Base-by-base conservation (phyloP, 2,113 vertebrate genomes). In the Myotis yumanensis region DNA sequence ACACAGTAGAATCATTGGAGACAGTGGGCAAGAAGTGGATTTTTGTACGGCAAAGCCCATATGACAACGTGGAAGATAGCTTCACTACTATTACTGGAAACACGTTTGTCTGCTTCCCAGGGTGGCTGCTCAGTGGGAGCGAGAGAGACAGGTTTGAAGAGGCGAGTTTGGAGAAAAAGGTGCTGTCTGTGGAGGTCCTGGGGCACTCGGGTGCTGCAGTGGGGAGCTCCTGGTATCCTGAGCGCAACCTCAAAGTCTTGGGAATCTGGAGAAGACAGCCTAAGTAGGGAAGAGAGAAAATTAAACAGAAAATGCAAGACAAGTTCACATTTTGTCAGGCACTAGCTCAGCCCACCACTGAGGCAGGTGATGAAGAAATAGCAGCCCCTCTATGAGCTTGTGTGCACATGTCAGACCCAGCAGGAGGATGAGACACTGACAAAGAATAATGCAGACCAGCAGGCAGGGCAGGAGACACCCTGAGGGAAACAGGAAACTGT, bases 71-170 rank as follows among this genome's bases (percentile, higher is more conserved):
- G 25, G n/a, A 69, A 52, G 35, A 52, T 17, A 40, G 23, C 69
- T 89, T 94, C 23, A 20, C 54, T 81, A 46, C 46, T 23, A 22
- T 66, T 46, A 11, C 1, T 43, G 51, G 92, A 43, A 32, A 35
- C 66, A 40, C 20, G 51, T 0, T n/a, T n/a, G 22, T 77, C 48
- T 89, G 54, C 35, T 86, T 91, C 83, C 57, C 32, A 71, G 6
- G 17, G 37, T 18, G 37, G 51, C 2, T 46, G 7, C 14, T 37
- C 1, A 0, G 20, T 2, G 32, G 35, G 5, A 16, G 64, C 0
- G 0, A 69, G 43, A 22, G 51, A 76, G 59, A 52, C 9, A 4
- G 12, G 3, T 75, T 82, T 7, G 0, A 77, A 89, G 35, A 22
- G 3, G 6, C 1, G 11, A 46, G 9, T 77, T 32, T 77, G 71